Base-by-base conservation (phyloP, 2,113 vertebrate species). In the Scytalopus superciliaris region DNA sequence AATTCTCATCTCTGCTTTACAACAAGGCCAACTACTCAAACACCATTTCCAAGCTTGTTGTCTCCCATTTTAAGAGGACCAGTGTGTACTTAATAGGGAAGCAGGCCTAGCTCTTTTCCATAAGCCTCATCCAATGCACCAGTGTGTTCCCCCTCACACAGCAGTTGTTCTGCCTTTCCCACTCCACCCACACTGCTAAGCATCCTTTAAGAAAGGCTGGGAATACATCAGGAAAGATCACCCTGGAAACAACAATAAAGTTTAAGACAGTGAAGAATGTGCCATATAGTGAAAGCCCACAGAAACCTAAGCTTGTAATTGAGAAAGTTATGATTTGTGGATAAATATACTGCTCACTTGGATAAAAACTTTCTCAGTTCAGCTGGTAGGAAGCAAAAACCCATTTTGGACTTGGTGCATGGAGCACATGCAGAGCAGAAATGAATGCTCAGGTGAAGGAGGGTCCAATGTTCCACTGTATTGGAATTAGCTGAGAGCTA, bases 331-430 rank as follows among this genome's bases (percentile, higher is more conserved):
- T 1, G 1, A 50, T 56, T 50, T 50, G 53, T 3, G 1, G 23
- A 25, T 10, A 15, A 15, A 28, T 39, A 16, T 2, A 15, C 24
- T 27, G 70, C 63, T 66, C 24, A 18, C 40, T 37, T n/a, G 6
- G 37, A 39, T 19, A 45, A 50, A 72, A 50, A 10, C 8, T 53
- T 23, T 31, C 45, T 31, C 72, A 7, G 37, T 11, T 87, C 14
- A 62, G 40, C 59, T 27, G 33, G n/a, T 11, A 45, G 30, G 57
- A 76, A 78, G 47, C 19, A 13, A 37, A 63, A 62, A n/a, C 2
- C 1, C 0, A 10, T 67, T 49, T n/a, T 62, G 40, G 15, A 49
- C 31, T 17, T 7, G 21, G 53, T 60, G 37, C 18, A 11, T 1
- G 31, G 59, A 33, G 37, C 47, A 44, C 1, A 6, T 25, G 55